A percentile compares a stretch with the other conserved stretches of the same genome.
These are phyloP conservation scores for Coecobrya sp. DNA, from an alignment of 2,888 invertebrate genomes.

Conservation along the genomic window DNA sequence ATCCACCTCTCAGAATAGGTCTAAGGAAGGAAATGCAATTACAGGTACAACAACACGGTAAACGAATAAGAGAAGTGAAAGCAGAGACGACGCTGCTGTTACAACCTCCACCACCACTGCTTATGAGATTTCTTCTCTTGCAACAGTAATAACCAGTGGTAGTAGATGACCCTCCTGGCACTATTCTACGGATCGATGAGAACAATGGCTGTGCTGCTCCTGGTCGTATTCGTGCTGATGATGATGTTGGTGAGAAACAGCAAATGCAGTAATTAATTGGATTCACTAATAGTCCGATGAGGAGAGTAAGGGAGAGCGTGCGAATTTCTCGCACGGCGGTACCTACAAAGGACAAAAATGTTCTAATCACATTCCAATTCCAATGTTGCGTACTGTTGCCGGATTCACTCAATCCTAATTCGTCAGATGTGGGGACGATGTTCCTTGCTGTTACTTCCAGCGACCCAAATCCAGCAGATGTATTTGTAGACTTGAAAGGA, in stretches of 20 bases:
- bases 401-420: constrained; percentile 24
- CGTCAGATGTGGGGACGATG: constrained; percentile 44
- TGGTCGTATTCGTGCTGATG: constrained; percentile 2
- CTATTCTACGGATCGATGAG: constrained; percentile 69
- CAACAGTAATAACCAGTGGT: constrained; percentile 55
- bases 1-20: constrained; percentile 28
- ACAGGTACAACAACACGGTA: constrained; percentile 66
- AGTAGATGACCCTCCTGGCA: constrained; percentile 74
- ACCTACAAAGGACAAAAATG: constrained; percentile 68
- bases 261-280: constrained; percentile 82
- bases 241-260: constrained; percentile 61
- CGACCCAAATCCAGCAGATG: constrained; percentile 37
- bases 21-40: constrained; percentile 74
- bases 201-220: constrained; percentile 32
- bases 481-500: neutral
- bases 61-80: constrained; percentile 8
- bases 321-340: constrained; percentile 73
- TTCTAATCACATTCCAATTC: constrained; percentile 79
- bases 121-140: constrained; percentile 58
- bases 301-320: constrained; percentile 65
- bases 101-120: constrained; percentile 9
- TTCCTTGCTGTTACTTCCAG: neutral
- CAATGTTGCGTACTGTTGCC: constrained; percentile 25
- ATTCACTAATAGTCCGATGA: constrained; percentile 78
- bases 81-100: neutral